phyloP scores from a whole-genome alignment of 2,888 invertebrate species.

The Pherbina coryleti region DNA sequence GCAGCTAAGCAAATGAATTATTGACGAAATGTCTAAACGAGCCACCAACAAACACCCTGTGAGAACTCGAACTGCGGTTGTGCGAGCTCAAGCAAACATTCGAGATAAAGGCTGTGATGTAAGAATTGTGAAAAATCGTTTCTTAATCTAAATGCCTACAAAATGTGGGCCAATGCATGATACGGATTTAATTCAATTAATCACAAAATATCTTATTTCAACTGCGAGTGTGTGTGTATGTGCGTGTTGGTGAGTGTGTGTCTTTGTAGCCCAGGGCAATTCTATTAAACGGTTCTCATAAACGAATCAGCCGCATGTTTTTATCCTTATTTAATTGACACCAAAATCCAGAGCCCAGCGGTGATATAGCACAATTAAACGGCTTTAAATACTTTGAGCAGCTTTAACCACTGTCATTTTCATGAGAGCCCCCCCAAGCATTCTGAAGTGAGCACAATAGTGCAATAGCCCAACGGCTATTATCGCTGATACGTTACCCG shows the following conservation, averaged over 20 bases:
- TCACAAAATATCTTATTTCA: too few species aligned
- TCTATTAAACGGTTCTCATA: not conserved
- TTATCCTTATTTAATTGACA: not conserved
- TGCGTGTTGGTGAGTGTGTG: too few species aligned
- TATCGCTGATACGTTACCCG: not conserved
- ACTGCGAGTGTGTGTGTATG: too few species aligned
- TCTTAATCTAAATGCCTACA: not conserved
- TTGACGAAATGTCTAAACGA: too few species aligned
- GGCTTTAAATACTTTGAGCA: not conserved
- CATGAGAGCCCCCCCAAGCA: not conserved
- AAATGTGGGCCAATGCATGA: slow-evolving; percentile 15
- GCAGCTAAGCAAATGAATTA: too few species aligned
- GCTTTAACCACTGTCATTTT: not conserved
- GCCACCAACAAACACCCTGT: too few species aligned
- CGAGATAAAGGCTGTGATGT: not conserved
- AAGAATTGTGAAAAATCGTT: slow-evolving; percentile 24
- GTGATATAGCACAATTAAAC: not conserved
- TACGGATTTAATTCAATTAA: not conserved
- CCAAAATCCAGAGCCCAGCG: not conserved
- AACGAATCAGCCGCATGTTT: not conserved
- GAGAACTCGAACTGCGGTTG: too few species aligned
- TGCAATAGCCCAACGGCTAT: not conserved
- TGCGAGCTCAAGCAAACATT: too few species aligned
- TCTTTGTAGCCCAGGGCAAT: not conserved
- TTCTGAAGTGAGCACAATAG: not conserved